Evolutionary conservation across 2,888 invertebrate species (phyloP).

Genomic region (Ennomos erosarius): DNA sequence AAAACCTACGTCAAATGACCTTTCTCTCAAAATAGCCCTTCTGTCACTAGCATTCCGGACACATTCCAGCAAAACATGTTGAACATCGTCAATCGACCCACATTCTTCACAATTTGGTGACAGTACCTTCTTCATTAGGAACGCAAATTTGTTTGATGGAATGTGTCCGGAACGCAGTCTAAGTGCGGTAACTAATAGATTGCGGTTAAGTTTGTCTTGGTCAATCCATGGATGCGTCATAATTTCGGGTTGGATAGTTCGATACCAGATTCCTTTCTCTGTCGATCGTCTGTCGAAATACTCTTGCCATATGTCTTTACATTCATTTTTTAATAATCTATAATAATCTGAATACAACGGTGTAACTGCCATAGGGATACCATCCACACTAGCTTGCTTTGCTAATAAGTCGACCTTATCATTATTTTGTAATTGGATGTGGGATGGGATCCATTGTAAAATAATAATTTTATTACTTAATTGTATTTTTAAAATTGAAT

Average conservation of each 20-base stretch:
- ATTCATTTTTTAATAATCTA: background rate
- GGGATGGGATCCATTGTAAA: conserved; percentile 5
- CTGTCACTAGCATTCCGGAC: background rate
- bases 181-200: background rate
- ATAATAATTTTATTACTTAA: background rate
- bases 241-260: background rate
- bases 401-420: background rate
- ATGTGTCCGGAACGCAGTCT: conserved; percentile 5
- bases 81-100: background rate
- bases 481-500: background rate
- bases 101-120: conserved; percentile 1
- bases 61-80: background rate
- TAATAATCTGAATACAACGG: background rate
- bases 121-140: background rate
- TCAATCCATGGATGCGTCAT: conserved; percentile 1
- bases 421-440: background rate
- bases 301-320: background rate
- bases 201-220: rapidly evolving
- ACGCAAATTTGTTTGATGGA: conserved; percentile 1
- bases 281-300: conserved; percentile 5
- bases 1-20: background rate
- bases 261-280: conserved; percentile 3
- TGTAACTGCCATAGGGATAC: background rate
- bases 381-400: background rate
- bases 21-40: no score